phyloP scores from a whole-genome alignment of 2,888 invertebrate genomes.

The Prosapia bicincta region DNA sequence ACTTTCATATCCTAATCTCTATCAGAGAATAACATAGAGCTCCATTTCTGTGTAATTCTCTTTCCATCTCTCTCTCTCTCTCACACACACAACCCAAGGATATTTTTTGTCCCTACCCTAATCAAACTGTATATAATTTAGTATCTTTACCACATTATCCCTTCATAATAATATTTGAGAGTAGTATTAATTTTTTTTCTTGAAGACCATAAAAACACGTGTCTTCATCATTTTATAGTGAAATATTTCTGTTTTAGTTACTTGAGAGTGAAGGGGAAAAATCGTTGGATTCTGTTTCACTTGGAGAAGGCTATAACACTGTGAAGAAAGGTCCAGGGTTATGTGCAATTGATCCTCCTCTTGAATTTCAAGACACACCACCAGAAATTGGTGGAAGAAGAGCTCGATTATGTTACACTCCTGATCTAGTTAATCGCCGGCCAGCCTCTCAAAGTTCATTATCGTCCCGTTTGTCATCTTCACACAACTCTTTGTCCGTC shows the following conservation, averaged over 20 bases:
- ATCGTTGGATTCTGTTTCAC: slow-evolving; percentile 41
- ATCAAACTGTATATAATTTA: too few relatives aligned
- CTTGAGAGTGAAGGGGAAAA: slow-evolving; percentile 75
- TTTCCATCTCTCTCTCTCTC: too few relatives aligned
- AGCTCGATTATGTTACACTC: slow-evolving; percentile 50
- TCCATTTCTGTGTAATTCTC: too few relatives aligned
- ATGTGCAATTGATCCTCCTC: slow-evolving; percentile 71
- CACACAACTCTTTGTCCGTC: slow-evolving; percentile 75
- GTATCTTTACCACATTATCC: too few relatives aligned
- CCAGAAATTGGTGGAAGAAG: slow-evolving; percentile 34
- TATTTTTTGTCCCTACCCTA: too few relatives aligned
- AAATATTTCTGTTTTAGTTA: slow-evolving; percentile 56
- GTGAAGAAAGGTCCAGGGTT: slow-evolving; percentile 35
- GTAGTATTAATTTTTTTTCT: too few relatives aligned
- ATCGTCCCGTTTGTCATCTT: slow-evolving; percentile 75
- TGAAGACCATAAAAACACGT: too few relatives aligned
- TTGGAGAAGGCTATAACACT: slow-evolving; percentile 42
- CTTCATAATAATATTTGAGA: too few relatives aligned
- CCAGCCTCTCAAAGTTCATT: slow-evolving; percentile 75
- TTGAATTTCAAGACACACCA: slow-evolving; percentile 73
- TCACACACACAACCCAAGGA: too few relatives aligned
- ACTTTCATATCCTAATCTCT: too few relatives aligned
- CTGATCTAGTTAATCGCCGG: slow-evolving; percentile 53
- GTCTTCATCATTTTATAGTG: too few relatives aligned
- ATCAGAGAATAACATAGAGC: too few relatives aligned